These are phyloP conservation scores for Lineus longissimus DNA, from an alignment of 1,140 invertebrate species.

Conservation along the genomic window DNA sequence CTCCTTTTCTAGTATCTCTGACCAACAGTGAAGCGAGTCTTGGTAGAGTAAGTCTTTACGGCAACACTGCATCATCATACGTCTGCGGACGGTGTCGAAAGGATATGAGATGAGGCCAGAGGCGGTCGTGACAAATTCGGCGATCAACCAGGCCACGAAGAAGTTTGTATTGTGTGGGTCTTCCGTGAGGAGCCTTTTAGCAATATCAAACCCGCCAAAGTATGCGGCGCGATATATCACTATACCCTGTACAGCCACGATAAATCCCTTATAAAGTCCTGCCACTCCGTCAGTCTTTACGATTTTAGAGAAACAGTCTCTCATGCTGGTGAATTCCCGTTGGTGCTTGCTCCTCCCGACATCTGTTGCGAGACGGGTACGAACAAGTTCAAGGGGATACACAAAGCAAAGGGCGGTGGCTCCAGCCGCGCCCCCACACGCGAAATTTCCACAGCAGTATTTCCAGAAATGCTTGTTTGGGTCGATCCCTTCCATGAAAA, in stretches of 20 bases:
- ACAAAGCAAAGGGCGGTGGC: conserved; percentile 92
- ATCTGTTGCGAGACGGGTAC: conserved; percentile 71
- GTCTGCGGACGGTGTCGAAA: conserved; percentile 87
- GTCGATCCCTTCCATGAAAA: conserved; percentile 38
- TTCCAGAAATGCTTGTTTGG: conserved; percentile 35
- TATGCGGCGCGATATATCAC: conserved; percentile 72
- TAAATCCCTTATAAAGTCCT: conserved; percentile 89
- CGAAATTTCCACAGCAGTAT: conserved; percentile 61
- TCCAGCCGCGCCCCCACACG: conserved; percentile 89
- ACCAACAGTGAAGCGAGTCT: conserved; percentile 58
- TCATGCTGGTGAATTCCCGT: conserved; percentile 82
- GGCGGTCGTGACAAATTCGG: conserved; percentile 73
- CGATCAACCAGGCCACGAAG: conserved; percentile 81
- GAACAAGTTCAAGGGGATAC: conserved; percentile 90
- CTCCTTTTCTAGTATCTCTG: conserved; percentile 58
- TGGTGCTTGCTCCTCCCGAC: conserved; percentile 71
- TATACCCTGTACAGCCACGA: conserved; percentile 69
- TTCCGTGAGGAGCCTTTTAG: conserved; percentile 74
- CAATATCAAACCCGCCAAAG: conserved; percentile 93
- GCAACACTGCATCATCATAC: conserved; percentile 75
- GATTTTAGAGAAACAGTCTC: conserved; percentile 82
- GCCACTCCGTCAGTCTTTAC: conserved; percentile 79
- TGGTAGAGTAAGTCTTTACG: conserved; percentile 59
- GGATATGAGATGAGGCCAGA: conserved; percentile 89
- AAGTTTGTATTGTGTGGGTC: conserved; percentile 65